Base-by-base conservation (phyloP, 2,888 invertebrate species). In the Lagria hirta region DNA sequence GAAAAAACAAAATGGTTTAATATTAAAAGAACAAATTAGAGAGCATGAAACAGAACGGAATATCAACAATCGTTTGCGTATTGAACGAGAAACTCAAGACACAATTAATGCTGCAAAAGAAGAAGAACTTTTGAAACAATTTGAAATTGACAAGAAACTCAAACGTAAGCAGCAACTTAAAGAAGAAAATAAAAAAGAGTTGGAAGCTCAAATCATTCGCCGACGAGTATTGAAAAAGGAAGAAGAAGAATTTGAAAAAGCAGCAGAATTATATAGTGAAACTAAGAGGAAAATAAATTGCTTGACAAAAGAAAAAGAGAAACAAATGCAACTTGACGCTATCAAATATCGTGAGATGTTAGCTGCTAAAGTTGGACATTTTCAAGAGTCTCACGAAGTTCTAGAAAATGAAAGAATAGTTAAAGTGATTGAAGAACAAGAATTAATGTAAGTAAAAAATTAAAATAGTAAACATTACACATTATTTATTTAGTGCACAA, bases 361-460 rank as follows among this genome's bases (percentile, higher is more conserved):
- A 5, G 54, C 56, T 1, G 38, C 52, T 36, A 33, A 55, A 45
- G 61, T 62, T 4, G 42, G 46, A n/a, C 55, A 55, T 8, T 55
- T 53, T 13, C 50, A 52, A 43, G 42, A 50, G 38, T 48, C 49
- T 1, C 56, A 49, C 45, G 48, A 52, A 5, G 57, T 51, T 33
- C 50, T 30, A 28, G 75, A 76, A 35, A 57, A 67, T 1, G 60
- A 71, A 18, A 15, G 28, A 11, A 20, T 77, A 1, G 66, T 74
- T 8, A 77, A 76, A 17, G 80, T 79, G 7, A 55, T 75, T 14
- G 68, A 64, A 7, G 78, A 80, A 63, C 65, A 65, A 56, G 71
- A 71, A 4, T 60, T 67, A 7, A 63, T 65, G 57, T 71, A 69
- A 52, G 69, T 66, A 3, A 59, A 13, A 2, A 29, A 15, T 11